Percentiles rank a stretch among this genome's conserved stretches.
Evolutionary conservation across 1,140 invertebrate genomes (phyloP).

Genomic region (Chrysomallon squamiferum): DNA sequence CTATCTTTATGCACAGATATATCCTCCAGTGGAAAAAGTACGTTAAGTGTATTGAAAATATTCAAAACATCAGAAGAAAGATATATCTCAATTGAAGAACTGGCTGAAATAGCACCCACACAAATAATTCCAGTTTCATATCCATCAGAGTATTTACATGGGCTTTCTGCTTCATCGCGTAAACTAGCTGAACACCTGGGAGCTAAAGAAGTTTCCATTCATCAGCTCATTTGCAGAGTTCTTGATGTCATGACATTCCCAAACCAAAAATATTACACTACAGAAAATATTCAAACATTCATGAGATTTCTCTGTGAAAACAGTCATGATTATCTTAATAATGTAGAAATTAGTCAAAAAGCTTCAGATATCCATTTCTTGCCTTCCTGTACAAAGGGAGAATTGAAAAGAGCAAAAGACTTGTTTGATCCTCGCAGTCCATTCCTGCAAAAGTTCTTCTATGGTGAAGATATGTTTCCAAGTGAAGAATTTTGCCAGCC

Average conservation of each 20-base stretch:
- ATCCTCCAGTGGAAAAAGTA: too few species aligned
- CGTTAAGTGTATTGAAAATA: slow-evolving; percentile 1
- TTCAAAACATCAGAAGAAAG: background rate
- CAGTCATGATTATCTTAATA: background rate
- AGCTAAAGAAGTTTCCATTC: background rate
- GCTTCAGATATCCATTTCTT: slow-evolving; percentile 4
- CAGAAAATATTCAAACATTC: slow-evolving; percentile 1
- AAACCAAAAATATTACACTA: background rate
- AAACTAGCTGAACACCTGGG: slow-evolving; percentile 2
- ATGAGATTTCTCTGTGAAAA: slow-evolving; percentile 11
- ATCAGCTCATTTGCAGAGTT: background rate
- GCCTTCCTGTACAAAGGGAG: background rate
- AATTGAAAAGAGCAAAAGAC: background rate
- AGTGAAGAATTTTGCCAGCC: background rate
- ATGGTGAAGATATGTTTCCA: slow-evolving; percentile 19
- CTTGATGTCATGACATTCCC: background rate
- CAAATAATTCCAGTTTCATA: slow-evolving; percentile 4
- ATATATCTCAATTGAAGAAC: background rate
- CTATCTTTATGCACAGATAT: too few species aligned
- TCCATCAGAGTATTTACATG: background rate
- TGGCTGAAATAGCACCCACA: background rate
- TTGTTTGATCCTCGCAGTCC: slow-evolving; percentile 9
- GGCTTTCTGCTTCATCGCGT: background rate
- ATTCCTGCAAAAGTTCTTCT: slow-evolving; percentile 12
- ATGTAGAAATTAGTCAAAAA: background rate